A percentile compares a stretch with the other conserved stretches of the same genome.
Conservation (phyloP, 2,888 invertebrate species). For the Zeuzera pyrina region DNA sequence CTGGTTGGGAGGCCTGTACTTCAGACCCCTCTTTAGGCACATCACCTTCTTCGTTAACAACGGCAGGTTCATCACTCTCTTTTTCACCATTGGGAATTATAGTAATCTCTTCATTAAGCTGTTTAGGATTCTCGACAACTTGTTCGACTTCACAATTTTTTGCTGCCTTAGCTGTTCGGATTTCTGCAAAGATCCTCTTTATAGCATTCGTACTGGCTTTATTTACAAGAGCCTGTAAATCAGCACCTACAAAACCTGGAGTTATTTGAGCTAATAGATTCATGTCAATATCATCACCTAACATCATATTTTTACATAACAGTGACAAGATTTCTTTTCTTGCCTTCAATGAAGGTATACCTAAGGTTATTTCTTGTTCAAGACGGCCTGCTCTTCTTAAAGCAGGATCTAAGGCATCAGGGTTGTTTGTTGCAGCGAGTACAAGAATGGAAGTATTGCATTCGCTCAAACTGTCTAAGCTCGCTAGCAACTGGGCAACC, state of each 20-base stretch:
- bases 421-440: slow-evolving; percentile 96
- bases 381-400: slow-evolving; percentile 93
- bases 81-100: slow-evolving; percentile 56
- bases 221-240: slow-evolving; percentile 87
- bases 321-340: slow-evolving; percentile 84
- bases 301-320: slow-evolving; percentile 79
- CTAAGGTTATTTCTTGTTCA: slow-evolving; percentile 93
- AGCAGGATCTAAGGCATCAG: slow-evolving; percentile 94
- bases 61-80: slow-evolving; percentile 27
- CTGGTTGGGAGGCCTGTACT: slow-evolving; percentile 14
- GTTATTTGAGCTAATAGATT: slow-evolving; percentile 85
- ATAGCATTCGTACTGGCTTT: slow-evolving; percentile 93
- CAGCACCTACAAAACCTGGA: slow-evolving; percentile 97
- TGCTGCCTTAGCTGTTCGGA: slow-evolving; percentile 29
- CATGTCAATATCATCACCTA: slow-evolving; percentile 81
- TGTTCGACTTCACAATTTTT: slow-evolving; percentile 14
- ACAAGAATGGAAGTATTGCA: slow-evolving; percentile 80
- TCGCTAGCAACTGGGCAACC: slow-evolving; percentile 92
- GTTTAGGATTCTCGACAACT: slow-evolving; percentile 12
- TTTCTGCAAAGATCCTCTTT: slow-evolving; percentile 69
- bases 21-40: slow-evolving; percentile 20
- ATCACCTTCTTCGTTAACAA: slow-evolving; percentile 12
- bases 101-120: slow-evolving; percentile 28
- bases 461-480: slow-evolving; percentile 83
- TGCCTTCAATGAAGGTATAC: slow-evolving; percentile 91